Evolutionary conservation across 1,140 invertebrate species (phyloP).

Genomic region (Mactra quadrangularis): DNA sequence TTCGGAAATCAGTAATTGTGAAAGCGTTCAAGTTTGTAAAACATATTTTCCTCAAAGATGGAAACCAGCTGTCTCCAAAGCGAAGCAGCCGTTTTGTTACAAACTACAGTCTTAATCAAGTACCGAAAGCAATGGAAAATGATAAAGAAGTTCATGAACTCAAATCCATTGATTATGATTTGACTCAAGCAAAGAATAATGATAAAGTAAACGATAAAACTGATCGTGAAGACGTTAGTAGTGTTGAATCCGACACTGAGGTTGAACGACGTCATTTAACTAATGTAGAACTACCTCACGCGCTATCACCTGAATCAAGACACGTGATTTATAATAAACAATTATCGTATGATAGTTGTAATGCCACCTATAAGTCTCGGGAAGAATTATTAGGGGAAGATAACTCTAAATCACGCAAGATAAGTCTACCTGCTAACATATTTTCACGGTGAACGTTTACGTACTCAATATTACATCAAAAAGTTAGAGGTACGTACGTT

Average conservation of each 20-base stretch:
- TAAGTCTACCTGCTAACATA: constrained; percentile 21
- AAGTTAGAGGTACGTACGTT: no score
- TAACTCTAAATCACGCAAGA: not conserved
- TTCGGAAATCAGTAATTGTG: constrained; percentile 73
- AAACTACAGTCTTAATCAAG: constrained; percentile 30
- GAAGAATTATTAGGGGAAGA: not conserved
- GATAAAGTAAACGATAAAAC: not conserved
- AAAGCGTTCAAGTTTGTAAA: constrained; percentile 71
- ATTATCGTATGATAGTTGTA: not conserved
- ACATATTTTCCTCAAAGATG: constrained; percentile 47
- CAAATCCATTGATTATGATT: constrained; percentile 4
- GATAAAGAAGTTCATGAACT: constrained; percentile 35
- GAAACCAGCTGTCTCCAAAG: constrained; percentile 5
- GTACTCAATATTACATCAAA: no score
- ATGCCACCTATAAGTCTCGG: not conserved
- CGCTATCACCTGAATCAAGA: not conserved
- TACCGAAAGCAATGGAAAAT: not conserved
- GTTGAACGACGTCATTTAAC: not conserved
- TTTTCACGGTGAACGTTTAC: no score
- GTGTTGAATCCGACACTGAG: constrained; percentile 6
- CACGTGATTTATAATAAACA: constrained; percentile 5
- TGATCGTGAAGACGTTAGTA: not conserved
- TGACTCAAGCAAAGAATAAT: constrained; percentile 1
- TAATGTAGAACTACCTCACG: not conserved
- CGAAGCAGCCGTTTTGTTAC: constrained; percentile 11